Base-by-base conservation (phyloP, 2,797 vertebrate genomes). In the Euphonia xanthogaster region DNA sequence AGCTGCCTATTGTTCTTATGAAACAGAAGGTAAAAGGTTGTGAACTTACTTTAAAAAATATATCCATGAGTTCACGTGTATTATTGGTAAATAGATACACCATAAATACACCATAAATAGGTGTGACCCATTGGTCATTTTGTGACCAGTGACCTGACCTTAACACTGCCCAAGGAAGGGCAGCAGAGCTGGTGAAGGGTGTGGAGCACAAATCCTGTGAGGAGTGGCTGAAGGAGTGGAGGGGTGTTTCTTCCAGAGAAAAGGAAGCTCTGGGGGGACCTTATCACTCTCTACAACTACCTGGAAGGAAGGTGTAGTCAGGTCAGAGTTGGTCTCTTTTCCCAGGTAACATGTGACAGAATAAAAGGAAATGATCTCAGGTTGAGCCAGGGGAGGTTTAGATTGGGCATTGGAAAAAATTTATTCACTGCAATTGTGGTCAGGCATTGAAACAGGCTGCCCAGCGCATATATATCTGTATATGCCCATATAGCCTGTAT, bases 11-110 rank as follows among this genome's bases (percentile, higher is more conserved):
- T 73, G 37, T 71, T 60, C 28, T 71, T 4, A 10, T 6, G 20
- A 87, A 93, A 60, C 0, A 4, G 24, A 63, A 71, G 13, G 10
- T 80, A 61, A 51, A 74, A 81, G 30, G 12, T 72, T 58, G 7
- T 40, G 33, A 80, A 68, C 9, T 45, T 27, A 10, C 9, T 48
- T 88, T 4, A 13, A 68, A 61, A 88, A 83, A 60, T 30, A 60
- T 14, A 74, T 76, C 14, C 0, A 0, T 54, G 51, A 76, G 28
- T 63, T 86, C 12, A 6, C 3, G 1, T 65, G 42, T 55, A 21
- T 10, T 68, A 8, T 54, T 77, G 45, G 53, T 70, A 82, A 61
- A 71, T 61, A 61, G 68, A 60, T 40, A 9, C 21, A 65, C 18
- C 8, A 9, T 71, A 53, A 61, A 53, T 9, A 18, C 22, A 53